Evolutionary conservation across 2,113 vertebrate genomes (phyloP).

Genomic region (Vulpes lagopus): DNA sequence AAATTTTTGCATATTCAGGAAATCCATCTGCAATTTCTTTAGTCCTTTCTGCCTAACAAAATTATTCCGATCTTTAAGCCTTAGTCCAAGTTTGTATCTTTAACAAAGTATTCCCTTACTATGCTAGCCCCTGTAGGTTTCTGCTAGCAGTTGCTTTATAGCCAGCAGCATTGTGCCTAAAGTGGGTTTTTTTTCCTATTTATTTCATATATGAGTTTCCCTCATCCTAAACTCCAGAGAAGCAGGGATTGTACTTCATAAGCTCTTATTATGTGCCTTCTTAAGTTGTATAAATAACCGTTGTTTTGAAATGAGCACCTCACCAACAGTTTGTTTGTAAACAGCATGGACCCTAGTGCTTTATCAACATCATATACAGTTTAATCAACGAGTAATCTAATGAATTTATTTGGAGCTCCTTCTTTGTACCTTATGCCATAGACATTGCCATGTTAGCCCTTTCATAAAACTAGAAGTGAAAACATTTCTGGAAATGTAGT

Average conservation of each 20-base stretch:
- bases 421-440: constrained; percentile 59
- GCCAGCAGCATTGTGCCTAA: background rate
- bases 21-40: background rate
- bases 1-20: constrained; percentile 5
- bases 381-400: background rate
- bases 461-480: constrained; percentile 68
- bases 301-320: background rate
- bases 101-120: background rate
- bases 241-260: background rate
- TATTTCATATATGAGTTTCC: background rate
- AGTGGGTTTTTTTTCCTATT: background rate
- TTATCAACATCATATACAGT: background rate
- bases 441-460: constrained; percentile 27
- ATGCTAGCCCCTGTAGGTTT: background rate
- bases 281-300: background rate
- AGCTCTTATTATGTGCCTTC: background rate
- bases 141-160: background rate
- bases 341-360: background rate
- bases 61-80: background rate
- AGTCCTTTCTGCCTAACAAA: background rate
- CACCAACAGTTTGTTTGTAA: background rate
- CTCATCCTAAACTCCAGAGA: background rate
- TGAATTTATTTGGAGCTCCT: background rate
- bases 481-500: constrained; percentile 80
- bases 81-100: background rate